Evolutionary conservation across 2,888 invertebrate genomes (phyloP).

Genomic region (Agrypnus murinus): DNA sequence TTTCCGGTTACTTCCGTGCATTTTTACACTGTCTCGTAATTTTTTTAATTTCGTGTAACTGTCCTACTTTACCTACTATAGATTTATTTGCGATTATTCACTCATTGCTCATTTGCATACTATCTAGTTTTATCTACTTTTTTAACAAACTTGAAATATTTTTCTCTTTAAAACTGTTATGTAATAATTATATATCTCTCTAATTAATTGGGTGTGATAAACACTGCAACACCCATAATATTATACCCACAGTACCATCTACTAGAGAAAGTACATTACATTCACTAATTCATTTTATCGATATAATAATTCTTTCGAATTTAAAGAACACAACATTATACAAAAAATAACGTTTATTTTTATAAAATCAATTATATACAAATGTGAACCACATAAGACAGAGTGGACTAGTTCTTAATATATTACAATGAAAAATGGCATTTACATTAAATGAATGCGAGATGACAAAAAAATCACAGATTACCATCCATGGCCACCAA

Average conservation of each 20-base stretch:
- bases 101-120: too few relatives aligned
- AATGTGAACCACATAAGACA: constrained; percentile 26
- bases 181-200: neutral
- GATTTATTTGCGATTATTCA: too few relatives aligned
- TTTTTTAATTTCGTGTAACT: too few relatives aligned
- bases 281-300: neutral
- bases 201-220: too few relatives aligned
- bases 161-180: constrained; percentile 6
- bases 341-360: constrained; percentile 43
- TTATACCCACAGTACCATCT: neutral
- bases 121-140: neutral
- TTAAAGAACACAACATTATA: neutral
- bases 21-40: too few relatives aligned
- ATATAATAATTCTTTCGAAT: neutral
- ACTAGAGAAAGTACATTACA: constrained; percentile 12
- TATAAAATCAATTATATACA: constrained; percentile 43
- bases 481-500: constrained; percentile 49
- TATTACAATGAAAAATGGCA: constrained; percentile 44
- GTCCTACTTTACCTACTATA: too few relatives aligned
- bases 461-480: constrained; percentile 44
- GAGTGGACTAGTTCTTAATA: constrained; percentile 40
- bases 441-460: constrained; percentile 29
- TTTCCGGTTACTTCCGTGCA: too few relatives aligned
- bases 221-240: too few relatives aligned
- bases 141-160: neutral